Evolutionary conservation across 2,888 invertebrate species (phyloP).

Genomic region (Pimpla rufipes): DNA sequence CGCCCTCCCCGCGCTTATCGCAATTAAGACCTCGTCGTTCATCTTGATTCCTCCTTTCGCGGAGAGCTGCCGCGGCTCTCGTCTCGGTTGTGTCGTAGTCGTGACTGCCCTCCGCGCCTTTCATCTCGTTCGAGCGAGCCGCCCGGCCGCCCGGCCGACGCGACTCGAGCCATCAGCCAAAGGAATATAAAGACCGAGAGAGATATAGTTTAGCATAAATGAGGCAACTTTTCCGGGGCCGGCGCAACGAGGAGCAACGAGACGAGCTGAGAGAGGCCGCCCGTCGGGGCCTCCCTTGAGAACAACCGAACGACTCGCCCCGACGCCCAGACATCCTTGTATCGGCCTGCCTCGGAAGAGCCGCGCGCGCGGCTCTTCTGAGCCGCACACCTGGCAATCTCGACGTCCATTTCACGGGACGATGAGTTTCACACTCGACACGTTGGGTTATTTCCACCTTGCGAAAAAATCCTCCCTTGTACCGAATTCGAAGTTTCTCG

Average conservation of each 20-base stretch:
- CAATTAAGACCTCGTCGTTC: constrained; percentile 58
- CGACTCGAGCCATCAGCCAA: constrained; percentile 44
- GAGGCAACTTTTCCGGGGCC: constrained; percentile 77
- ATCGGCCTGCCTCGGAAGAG: no score
- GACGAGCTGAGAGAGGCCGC: constrained; percentile 8
- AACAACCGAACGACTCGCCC: constrained; percentile 55
- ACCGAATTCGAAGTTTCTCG: constrained; percentile 46
- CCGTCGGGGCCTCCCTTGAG: constrained; percentile 57
- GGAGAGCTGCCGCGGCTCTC: background rate
- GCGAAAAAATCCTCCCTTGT: constrained; percentile 33
- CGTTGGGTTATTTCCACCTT: constrained; percentile 72
- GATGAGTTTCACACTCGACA: constrained; percentile 72
- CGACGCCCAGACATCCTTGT: constrained; percentile 39
- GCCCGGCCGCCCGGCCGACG: constrained; percentile 46
- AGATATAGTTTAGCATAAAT: constrained; percentile 80
- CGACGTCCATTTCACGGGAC: constrained; percentile 73
- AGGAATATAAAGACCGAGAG: constrained; percentile 68
- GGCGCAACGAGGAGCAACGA: constrained; percentile 50
- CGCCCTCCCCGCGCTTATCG: no score
- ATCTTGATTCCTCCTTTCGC: constrained; percentile 40
- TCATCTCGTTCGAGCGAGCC: constrained; percentile 66
- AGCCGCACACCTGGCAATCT: constrained; percentile 70
- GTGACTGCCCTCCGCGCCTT: constrained; percentile 63
- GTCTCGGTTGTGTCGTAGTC: constrained; percentile 43
- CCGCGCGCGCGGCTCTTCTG: constrained; percentile 38